phyloP scores from a whole-genome alignment of 2,113 vertebrate genomes.

The Noturus placidus region DNA sequence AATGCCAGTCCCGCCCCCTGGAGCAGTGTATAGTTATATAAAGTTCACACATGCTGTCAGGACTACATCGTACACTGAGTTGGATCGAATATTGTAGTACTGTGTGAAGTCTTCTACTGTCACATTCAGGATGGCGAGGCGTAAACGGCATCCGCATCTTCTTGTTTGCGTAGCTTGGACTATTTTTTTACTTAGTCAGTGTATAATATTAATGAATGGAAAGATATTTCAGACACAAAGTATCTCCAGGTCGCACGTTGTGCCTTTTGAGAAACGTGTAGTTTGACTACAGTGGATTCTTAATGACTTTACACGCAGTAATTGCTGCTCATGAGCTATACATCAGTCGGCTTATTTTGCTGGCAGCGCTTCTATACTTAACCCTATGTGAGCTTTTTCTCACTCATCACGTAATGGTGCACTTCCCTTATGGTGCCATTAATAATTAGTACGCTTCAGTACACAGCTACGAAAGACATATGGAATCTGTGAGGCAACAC shows the following conservation, averaged over 20 bases:
- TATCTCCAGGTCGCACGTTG: neutral
- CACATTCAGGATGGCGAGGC: neutral
- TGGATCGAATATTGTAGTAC: neutral
- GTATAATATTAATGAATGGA: neutral
- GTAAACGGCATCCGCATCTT: neutral
- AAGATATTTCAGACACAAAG: neutral
- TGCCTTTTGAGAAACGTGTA: neutral
- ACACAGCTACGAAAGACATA: conserved; percentile 40
- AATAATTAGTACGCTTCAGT: conserved; percentile 43
- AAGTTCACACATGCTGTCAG: neutral
- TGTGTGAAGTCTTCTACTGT: neutral
- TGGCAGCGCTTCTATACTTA: conserved; percentile 20
- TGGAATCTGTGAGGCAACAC: conserved; percentile 40
- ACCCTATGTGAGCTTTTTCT: conserved; percentile 36
- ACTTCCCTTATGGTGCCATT: conserved; percentile 14
- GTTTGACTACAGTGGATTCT: neutral
- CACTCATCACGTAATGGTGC: conserved; percentile 31
- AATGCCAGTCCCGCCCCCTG: neutral
- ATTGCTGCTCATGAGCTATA: neutral
- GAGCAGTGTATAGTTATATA: neutral
- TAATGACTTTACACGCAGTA: neutral
- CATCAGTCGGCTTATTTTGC: conserved; percentile 14
- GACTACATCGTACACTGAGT: neutral
- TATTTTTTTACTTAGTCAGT: neutral
- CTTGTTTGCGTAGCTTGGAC: neutral